Conservation (phyloP, 2,888 invertebrate species). For the Meghimatium bilineatum region DNA sequence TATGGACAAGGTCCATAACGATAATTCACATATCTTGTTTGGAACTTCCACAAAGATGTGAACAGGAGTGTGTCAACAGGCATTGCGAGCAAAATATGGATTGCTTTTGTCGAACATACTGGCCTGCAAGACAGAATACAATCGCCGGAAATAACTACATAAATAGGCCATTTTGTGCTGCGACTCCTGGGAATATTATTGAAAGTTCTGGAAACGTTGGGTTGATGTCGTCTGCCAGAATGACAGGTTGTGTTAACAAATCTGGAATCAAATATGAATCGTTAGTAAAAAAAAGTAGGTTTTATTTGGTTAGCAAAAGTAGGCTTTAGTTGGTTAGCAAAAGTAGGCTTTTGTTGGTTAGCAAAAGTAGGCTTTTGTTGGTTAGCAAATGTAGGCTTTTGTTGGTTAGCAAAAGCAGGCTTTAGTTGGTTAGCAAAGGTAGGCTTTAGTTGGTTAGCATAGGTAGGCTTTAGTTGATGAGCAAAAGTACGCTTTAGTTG, state of each 20-base stretch:
- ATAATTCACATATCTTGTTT: conserved; percentile 41
- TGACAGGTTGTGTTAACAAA: background rate
- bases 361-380: too few species aligned
- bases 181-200: background rate
- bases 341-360: too few species aligned
- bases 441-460: too few species aligned
- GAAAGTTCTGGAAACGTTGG: background rate
- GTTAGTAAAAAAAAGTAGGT: too few species aligned
- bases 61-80: background rate
- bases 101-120: background rate
- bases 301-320: too few species aligned
- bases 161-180: background rate
- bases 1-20: background rate
- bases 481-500: too few species aligned
- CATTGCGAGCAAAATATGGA: background rate
- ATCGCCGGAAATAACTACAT: background rate
- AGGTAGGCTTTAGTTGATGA: too few species aligned
- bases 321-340: too few species aligned
- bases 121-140: background rate
- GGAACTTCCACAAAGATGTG: background rate
- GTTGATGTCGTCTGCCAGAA: background rate
- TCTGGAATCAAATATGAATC: background rate
- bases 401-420: too few species aligned
- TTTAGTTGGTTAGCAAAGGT: too few species aligned
- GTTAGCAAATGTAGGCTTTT: too few species aligned